Conservation (phyloP, 1,140 invertebrate genomes). For the Pseudomyrmex cubaensis region DNA sequence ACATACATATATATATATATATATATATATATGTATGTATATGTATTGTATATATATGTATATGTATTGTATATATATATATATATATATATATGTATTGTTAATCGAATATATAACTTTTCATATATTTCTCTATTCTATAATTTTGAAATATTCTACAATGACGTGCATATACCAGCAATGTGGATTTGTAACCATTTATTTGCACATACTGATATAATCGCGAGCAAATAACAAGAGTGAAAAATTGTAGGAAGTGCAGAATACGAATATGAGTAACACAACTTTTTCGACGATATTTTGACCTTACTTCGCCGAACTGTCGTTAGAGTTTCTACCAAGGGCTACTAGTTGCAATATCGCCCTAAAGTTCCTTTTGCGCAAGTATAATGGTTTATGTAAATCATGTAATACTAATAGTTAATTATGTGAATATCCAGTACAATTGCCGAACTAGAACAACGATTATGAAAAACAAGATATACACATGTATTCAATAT, state of each 20-base stretch:
- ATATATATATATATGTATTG: too few relatives aligned
- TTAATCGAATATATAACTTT: too few relatives aligned
- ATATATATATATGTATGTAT: too few relatives aligned
- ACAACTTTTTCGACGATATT: background rate
- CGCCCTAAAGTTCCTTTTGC: background rate
- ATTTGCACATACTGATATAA: background rate
- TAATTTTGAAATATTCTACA: too few relatives aligned
- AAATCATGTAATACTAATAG: conserved; percentile 1
- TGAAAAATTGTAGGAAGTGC: background rate
- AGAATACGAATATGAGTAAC: background rate
- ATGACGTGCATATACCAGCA: too few relatives aligned
- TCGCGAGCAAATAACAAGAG: background rate
- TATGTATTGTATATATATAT: too few relatives aligned
- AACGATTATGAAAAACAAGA: background rate
- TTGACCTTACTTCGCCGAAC: background rate
- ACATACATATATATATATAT: too few relatives aligned
- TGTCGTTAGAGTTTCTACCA: conserved; percentile 16
- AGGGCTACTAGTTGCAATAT: background rate
- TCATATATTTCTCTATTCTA: too few relatives aligned
- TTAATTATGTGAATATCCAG: conserved; percentile 27
- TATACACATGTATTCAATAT: background rate
- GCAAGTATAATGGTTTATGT: conserved; percentile 7
- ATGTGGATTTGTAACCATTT: background rate
- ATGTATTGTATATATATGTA: too few relatives aligned
- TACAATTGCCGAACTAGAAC: background rate